Evolutionary conservation across 1,140 invertebrate genomes (phyloP).

Genomic region (Tetramorium simillimum): DNA sequence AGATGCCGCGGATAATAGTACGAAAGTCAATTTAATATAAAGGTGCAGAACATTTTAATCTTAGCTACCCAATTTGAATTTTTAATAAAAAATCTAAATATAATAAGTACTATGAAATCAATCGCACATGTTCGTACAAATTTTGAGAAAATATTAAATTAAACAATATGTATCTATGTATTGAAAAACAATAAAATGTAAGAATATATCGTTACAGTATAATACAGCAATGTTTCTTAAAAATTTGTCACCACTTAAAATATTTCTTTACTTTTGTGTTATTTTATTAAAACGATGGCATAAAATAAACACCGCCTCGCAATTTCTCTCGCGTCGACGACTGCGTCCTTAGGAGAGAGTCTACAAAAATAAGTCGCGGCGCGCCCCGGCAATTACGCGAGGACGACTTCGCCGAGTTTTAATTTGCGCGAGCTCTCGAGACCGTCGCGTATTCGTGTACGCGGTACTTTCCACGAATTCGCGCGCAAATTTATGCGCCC

Average conservation of each 20-base stretch:
- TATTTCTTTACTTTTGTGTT: not conserved
- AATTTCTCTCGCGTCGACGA: conserved; percentile 49
- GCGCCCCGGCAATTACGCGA: conserved; percentile 70
- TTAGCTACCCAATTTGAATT: not conserved
- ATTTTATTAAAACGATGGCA: conserved; percentile 39
- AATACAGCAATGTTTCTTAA: not conserved
- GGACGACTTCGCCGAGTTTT: conserved; percentile 72
- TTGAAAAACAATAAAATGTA: not conserved
- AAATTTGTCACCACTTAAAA: not conserved
- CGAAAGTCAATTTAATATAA: not conserved
- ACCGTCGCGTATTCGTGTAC: conserved; percentile 30
- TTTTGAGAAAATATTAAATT: not conserved
- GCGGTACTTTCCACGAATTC: conserved; percentile 65
- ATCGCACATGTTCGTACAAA: not conserved
- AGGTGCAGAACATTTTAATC: not conserved
- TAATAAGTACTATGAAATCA: not conserved
- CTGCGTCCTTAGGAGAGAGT: conserved; percentile 53
- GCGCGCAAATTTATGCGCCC: conserved; percentile 69
- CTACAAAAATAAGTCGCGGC: conserved; percentile 71
- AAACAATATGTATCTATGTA: not conserved
- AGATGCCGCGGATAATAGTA: not conserved
- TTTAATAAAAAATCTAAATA: not conserved
- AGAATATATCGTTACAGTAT: not conserved
- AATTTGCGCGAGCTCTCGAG: conserved; percentile 63
- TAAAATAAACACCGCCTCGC: conserved; percentile 45